Percentiles rank a stretch among this genome's conserved stretches.
Evolutionary conservation across 2,113 vertebrate species (phyloP).

Genomic region (Psittacus erithacus): DNA sequence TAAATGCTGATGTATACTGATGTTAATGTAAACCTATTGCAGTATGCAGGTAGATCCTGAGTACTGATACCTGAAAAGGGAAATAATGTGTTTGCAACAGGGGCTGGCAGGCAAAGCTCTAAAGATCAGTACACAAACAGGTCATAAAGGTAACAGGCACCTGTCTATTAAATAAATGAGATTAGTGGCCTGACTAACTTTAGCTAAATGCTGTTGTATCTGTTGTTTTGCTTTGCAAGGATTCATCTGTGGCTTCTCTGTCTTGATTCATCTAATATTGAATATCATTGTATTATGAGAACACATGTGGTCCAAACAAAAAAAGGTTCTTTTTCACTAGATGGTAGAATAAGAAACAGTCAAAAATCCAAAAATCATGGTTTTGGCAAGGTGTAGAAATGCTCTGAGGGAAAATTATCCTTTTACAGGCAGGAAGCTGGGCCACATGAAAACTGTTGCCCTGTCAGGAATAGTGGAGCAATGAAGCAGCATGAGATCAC

Average conservation of each 20-base stretch:
- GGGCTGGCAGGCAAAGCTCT: not conserved
- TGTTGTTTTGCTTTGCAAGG: constrained; percentile 2
- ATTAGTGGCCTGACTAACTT: constrained; percentile 14
- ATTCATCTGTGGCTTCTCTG: constrained; percentile 7
- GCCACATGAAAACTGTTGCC: not conserved
- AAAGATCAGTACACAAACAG: not conserved
- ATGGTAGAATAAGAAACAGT: not conserved
- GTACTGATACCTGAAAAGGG: not conserved
- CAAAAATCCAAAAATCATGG: not conserved
- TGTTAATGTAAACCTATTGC: not conserved
- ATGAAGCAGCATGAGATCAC: not conserved
- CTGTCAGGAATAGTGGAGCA: not conserved
- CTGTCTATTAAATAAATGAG: not conserved
- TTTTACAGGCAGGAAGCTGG: not conserved
- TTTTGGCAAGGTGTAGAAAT: not conserved
- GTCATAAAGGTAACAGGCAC: not conserved
- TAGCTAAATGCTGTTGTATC: not conserved
- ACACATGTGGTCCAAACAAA: not conserved
- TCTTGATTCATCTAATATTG: not conserved
- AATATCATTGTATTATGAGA: not conserved
- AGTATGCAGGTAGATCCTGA: not conserved
- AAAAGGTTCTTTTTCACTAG: not conserved
- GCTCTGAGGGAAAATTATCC: not conserved
- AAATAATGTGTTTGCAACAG: not conserved
- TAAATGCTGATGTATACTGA: not conserved